phyloP scores from a whole-genome alignment of 2,113 vertebrate genomes.

The Ailurus styani region DNA sequence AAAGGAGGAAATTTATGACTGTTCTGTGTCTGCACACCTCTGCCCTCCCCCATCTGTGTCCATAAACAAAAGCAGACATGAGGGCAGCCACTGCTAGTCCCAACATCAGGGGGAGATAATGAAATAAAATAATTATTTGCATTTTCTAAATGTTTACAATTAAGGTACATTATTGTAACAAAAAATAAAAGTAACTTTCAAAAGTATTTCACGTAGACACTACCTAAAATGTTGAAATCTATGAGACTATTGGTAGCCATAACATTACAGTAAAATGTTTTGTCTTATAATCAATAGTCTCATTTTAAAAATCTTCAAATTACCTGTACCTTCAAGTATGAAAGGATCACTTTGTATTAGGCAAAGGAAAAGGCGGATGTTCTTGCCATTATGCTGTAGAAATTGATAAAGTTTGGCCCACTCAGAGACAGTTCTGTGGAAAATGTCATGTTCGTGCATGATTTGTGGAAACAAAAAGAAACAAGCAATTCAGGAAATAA shows the following conservation, averaged over 20 bases:
- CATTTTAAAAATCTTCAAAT: background rate
- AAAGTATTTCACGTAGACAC: background rate
- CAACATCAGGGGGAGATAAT: background rate
- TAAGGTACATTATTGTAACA: background rate
- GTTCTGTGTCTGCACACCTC: background rate
- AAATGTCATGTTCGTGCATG: background rate
- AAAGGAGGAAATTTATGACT: background rate
- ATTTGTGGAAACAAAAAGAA: background rate
- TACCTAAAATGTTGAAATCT: background rate
- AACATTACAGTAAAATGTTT: background rate
- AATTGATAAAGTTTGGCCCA: background rate
- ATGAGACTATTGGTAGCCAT: background rate
- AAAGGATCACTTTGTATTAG: background rate
- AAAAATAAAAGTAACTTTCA: background rate
- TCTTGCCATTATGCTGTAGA: background rate
- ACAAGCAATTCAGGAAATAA: background rate
- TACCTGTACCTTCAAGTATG: background rate
- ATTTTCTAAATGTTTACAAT: background rate
- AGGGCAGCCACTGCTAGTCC: background rate
- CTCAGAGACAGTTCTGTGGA: background rate
- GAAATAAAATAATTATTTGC: background rate
- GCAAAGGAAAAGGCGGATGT: background rate
- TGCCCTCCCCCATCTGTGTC: background rate
- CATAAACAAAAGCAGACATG: background rate
- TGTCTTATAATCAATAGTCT: background rate